A percentile compares a stretch with the other conserved stretches of the same genome.
Conservation (phyloP, 2,113 vertebrate species). For the Raja brachyura region DNA sequence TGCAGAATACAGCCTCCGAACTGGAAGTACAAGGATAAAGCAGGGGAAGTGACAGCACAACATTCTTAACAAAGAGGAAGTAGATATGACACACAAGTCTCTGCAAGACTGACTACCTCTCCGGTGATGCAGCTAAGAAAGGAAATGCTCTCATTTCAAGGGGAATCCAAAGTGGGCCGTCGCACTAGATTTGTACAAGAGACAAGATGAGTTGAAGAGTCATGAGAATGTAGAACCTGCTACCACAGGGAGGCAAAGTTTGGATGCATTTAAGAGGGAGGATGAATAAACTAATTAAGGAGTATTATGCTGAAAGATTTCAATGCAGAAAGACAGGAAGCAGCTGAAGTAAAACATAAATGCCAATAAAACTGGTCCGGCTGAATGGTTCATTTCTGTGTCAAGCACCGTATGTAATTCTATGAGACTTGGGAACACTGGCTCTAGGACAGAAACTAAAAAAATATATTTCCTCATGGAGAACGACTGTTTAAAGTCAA, state of each 20-base stretch:
- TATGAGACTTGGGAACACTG: not conserved
- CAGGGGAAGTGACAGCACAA: not conserved
- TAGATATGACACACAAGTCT: not conserved
- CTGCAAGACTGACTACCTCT: not conserved
- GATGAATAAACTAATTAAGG: too few relatives aligned
- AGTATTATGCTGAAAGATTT: too few relatives aligned
- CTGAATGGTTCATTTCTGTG: too few relatives aligned
- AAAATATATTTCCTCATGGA: not conserved
- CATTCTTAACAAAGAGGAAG: not conserved
- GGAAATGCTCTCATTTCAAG: not conserved
- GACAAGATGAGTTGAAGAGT: not conserved
- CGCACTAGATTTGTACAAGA: not conserved
- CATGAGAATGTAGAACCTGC: too few relatives aligned
- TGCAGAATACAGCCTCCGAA: not conserved
- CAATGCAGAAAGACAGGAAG: too few relatives aligned
- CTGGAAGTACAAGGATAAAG: not conserved
- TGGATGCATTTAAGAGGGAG: too few relatives aligned
- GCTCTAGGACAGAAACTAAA: not conserved
- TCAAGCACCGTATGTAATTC: too few relatives aligned
- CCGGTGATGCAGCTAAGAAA: not conserved
- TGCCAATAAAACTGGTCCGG: too few relatives aligned
- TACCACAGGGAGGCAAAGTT: too few relatives aligned
- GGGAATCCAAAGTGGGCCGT: too few relatives aligned
- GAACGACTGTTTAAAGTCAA: not conserved
- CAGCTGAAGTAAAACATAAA: too few relatives aligned